Evolutionary conservation across 2,113 vertebrate species (phyloP).

Genomic region (Macquaria australasica): DNA sequence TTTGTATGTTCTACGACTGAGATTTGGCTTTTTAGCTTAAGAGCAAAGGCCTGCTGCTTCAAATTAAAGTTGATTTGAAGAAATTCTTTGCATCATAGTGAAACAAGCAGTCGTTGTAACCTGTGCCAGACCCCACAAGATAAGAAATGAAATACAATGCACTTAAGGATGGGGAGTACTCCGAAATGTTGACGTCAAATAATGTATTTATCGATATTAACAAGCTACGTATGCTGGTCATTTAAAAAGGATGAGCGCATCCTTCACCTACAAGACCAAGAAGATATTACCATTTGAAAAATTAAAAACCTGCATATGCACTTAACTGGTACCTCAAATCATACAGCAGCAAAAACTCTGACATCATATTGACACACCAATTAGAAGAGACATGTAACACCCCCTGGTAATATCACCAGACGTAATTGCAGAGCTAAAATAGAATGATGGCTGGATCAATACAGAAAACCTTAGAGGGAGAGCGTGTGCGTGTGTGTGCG

Average conservation of each 20-base stretch:
- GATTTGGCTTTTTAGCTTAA: neutral
- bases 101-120: neutral
- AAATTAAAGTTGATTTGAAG: neutral
- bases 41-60: neutral
- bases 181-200: neutral
- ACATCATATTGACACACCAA: slow-evolving; percentile 72
- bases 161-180: neutral
- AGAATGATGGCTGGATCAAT: slow-evolving; percentile 76
- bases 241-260: slow-evolving; percentile 25
- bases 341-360: slow-evolving; percentile 35
- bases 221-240: neutral
- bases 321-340: slow-evolving; percentile 49
- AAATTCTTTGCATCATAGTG: neutral
- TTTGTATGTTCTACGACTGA: neutral
- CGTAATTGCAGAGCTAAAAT: slow-evolving; percentile 72
- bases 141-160: neutral
- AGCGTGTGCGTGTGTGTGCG: slow-evolving; percentile 16
- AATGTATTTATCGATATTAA: neutral
- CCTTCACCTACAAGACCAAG: neutral
- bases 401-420: slow-evolving; percentile 65
- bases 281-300: slow-evolving; percentile 31
- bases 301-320: slow-evolving; percentile 45
- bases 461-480: slow-evolving; percentile 67
- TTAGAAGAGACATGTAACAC: slow-evolving; percentile 74
- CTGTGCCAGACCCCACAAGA: neutral